A percentile compares a stretch with the other conserved stretches of the same genome.
Conservation (phyloP, 2,888 invertebrate genomes). For the Dryobota labecula region DNA sequence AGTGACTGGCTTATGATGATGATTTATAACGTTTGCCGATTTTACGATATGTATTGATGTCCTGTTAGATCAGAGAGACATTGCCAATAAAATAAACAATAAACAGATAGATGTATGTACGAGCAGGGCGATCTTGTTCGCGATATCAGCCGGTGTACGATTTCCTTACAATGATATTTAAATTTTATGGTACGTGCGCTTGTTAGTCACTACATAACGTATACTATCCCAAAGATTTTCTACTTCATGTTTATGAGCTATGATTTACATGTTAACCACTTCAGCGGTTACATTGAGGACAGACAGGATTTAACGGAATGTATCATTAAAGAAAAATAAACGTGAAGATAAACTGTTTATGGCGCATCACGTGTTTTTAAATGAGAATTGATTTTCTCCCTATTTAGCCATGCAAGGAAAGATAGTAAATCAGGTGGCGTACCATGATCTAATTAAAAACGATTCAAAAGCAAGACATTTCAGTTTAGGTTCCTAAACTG, state of each 20-base stretch:
- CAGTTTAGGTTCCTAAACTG: no score
- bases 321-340: no score
- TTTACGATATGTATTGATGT: constrained; percentile 78
- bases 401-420: not conserved
- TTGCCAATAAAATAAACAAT: constrained; percentile 78
- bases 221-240: constrained; percentile 55
- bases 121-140: constrained; percentile 70
- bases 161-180: constrained; percentile 73
- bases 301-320: constrained; percentile 1
- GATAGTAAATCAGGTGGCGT: no score
- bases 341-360: constrained; percentile 11
- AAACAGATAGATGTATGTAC: constrained; percentile 73
- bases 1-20: constrained; percentile 70
- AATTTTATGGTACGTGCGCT: constrained; percentile 69
- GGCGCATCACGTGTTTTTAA: not conserved
- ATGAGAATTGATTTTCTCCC: not conserved
- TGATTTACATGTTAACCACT: constrained; percentile 50
- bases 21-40: constrained; percentile 73
- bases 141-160: constrained; percentile 67
- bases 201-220: constrained; percentile 66
- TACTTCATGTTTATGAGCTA: constrained; percentile 57
- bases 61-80: constrained; percentile 71
- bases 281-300: constrained; percentile 4
- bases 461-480: no score
- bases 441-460: no score